These are phyloP conservation scores for Petrophora chlorosata DNA, from an alignment of 2,888 invertebrate species.

Conservation along the genomic window DNA sequence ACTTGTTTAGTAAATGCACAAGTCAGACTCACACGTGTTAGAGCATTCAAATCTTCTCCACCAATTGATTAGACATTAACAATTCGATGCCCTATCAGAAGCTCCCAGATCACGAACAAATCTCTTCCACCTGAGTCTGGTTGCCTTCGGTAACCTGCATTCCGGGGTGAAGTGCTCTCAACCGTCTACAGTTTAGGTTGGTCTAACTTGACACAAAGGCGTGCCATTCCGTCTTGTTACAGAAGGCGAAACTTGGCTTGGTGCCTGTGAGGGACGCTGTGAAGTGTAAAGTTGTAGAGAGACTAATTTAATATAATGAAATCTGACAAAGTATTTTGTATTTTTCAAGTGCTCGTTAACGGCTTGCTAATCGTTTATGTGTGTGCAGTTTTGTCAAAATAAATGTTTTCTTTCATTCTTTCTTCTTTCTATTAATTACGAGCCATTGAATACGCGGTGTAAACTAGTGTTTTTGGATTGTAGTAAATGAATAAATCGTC, in stretches of 20 bases:
- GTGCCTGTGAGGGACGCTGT: too few relatives aligned
- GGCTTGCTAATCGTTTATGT: too few relatives aligned
- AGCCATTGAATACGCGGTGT: too few relatives aligned
- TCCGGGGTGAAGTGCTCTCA: slow-evolving; percentile 29
- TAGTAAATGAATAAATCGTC: too few relatives aligned
- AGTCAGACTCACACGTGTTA: not conserved
- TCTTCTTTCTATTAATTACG: too few relatives aligned
- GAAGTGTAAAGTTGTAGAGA: not conserved
- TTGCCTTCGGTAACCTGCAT: slow-evolving; percentile 28
- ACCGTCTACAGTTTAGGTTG: slow-evolving; percentile 33
- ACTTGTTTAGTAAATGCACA: not conserved
- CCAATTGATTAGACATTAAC: slow-evolving; percentile 16
- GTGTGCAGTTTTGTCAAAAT: too few relatives aligned
- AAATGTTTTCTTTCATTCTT: too few relatives aligned
- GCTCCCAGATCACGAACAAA: slow-evolving; percentile 4
- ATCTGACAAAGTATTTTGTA: not conserved
- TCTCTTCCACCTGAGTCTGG: slow-evolving; percentile 13
- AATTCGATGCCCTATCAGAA: slow-evolving; percentile 13
- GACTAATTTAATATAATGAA: slow-evolving; percentile 9
- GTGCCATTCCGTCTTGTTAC: slow-evolving; percentile 60
- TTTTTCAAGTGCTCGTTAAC: too few relatives aligned
- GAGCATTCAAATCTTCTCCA: not conserved
- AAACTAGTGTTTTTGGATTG: too few relatives aligned
- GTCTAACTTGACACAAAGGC: slow-evolving; percentile 61
- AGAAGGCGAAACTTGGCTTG: slow-evolving; percentile 37